phyloP scores from a whole-genome alignment of 2,888 invertebrate genomes.

The Eristalis pertinax region DNA sequence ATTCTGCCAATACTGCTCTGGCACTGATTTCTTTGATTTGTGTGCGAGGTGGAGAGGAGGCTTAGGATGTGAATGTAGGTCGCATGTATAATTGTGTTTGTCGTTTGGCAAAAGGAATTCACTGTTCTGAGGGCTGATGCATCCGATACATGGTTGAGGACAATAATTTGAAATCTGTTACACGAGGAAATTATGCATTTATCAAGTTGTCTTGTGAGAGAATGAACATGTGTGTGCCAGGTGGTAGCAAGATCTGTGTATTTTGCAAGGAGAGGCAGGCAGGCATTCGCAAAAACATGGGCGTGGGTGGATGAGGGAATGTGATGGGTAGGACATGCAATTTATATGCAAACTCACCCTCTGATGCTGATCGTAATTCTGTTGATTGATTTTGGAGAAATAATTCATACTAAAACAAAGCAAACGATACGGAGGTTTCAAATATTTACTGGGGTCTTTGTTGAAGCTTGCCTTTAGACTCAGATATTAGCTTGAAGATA shows the following conservation, averaged over 20 bases:
- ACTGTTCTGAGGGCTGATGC: conserved; percentile 2
- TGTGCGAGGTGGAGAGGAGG: background rate
- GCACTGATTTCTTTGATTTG: conserved; percentile 9
- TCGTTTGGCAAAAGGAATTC: background rate
- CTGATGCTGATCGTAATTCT: background rate
- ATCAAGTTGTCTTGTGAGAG: background rate
- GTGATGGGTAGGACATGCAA: background rate
- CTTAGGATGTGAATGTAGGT: background rate
- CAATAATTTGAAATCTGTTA: conserved; percentile 9
- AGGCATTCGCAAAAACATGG: background rate
- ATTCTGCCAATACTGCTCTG: background rate
- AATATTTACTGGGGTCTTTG: too few relatives aligned
- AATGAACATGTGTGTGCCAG: background rate
- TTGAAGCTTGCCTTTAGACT: too few relatives aligned
- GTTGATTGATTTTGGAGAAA: background rate
- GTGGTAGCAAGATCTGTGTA: background rate
- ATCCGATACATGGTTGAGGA: background rate
- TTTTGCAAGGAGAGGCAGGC: background rate
- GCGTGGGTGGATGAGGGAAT: background rate
- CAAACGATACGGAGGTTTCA: too few relatives aligned
- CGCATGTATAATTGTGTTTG: conserved; percentile 22
- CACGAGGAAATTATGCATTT: conserved; percentile 9
- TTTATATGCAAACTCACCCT: background rate
- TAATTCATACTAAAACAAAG: background rate
- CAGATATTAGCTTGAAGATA: too few relatives aligned